These are phyloP conservation scores for Thereva nobilitata DNA, from an alignment of 2,888 invertebrate genomes.

Conservation along the genomic window DNA sequence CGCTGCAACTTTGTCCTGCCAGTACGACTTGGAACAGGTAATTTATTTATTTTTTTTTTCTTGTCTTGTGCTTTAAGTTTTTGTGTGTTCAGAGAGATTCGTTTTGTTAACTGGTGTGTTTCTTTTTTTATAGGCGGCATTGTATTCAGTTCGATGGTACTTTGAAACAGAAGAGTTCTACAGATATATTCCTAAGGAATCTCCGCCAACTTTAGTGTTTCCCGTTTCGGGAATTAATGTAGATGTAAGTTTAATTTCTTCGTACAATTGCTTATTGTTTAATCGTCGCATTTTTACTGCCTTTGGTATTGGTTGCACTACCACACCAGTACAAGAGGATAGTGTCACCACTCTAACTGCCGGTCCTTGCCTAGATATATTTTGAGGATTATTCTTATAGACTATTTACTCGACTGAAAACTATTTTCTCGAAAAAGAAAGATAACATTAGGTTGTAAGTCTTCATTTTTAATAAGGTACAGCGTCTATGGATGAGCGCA, in stretches of 20 bases:
- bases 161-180: slow-evolving; percentile 66
- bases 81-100: slow-evolving; percentile 30
- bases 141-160: slow-evolving; percentile 70
- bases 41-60: slow-evolving; percentile 36
- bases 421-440: too few relatives aligned
- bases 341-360: too few relatives aligned
- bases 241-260: slow-evolving; percentile 61
- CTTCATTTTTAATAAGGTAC: too few relatives aligned
- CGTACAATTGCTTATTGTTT: neutral
- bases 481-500: too few relatives aligned
- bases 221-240: slow-evolving; percentile 63
- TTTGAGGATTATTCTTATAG: too few relatives aligned
- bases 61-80: neutral
- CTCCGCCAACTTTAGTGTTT: slow-evolving; percentile 63
- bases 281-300: too few relatives aligned
- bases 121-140: slow-evolving; percentile 52
- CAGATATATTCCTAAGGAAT: slow-evolving; percentile 65
- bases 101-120: neutral
- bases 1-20: slow-evolving; percentile 58
- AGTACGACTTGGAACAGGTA: slow-evolving; percentile 59
- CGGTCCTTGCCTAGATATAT: too few relatives aligned
- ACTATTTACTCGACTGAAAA: too few relatives aligned
- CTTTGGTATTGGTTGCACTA: too few relatives aligned
- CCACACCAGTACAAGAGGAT: too few relatives aligned
- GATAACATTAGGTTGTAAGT: too few relatives aligned